These are phyloP conservation scores for Atta colombica DNA, from an alignment of 1,140 invertebrate species.

Conservation along the genomic window DNA sequence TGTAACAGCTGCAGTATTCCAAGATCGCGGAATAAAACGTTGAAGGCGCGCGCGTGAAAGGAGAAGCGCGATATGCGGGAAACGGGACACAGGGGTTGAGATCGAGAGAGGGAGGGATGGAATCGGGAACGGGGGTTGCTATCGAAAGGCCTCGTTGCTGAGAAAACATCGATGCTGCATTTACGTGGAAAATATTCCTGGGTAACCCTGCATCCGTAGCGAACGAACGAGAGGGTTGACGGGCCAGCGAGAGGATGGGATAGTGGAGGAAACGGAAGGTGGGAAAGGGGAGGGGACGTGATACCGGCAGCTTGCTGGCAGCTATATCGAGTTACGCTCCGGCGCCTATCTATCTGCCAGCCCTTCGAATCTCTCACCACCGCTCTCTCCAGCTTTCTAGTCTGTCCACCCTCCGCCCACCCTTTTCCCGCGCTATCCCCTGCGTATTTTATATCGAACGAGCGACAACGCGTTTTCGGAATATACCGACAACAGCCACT, in stretches of 20 bases:
- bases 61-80: neutral
- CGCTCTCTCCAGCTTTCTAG: conserved; percentile 34
- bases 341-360: conserved; percentile 72
- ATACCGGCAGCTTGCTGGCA: conserved; percentile 77
- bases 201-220: conserved; percentile 72
- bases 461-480: conserved; percentile 67
- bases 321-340: conserved; percentile 81
- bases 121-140: conserved; percentile 1
- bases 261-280: conserved; percentile 52
- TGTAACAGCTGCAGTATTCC: conserved; percentile 74
- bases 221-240: conserved; percentile 45
- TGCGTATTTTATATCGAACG: conserved; percentile 66
- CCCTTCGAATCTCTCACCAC: conserved; percentile 65
- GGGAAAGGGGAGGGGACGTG: conserved; percentile 32
- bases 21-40: conserved; percentile 72
- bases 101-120: neutral
- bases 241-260: neutral
- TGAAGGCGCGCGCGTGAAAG: conserved; percentile 28
- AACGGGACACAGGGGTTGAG: neutral
- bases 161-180: conserved; percentile 76
- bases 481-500: conserved; percentile 56
- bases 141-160: conserved; percentile 68
- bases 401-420: conserved; percentile 16
- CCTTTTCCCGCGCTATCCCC: neutral
- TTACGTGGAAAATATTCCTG: conserved; percentile 74